Evolutionary conservation across 1,140 invertebrate genomes (phyloP), one percentile per base, ranked within the genome.

Genomic region (Brachionus manjavacas): DNA sequence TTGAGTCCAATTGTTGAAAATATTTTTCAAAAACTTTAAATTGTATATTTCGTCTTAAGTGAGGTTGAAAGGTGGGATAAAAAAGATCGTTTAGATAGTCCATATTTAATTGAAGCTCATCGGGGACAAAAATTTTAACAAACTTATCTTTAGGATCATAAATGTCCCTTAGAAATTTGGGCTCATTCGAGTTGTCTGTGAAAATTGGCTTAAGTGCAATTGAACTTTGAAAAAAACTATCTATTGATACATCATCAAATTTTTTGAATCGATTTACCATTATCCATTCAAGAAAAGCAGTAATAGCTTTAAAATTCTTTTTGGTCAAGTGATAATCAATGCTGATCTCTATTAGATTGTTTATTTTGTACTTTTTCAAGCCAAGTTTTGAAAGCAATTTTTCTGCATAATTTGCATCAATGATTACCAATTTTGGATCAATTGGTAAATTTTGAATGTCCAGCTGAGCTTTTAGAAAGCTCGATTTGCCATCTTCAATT

Each of bases 111-210:
- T 76, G 72, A n/a, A 49, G 9, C 25, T 23, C 20, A 25, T 28
- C 23, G 11, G 72, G 41, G 20, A 76, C 43, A 49, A 76, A 76
- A 25, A 14, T 46, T 76, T 49, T 12, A 31, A 76, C 43, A 76
- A 28, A 49, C 25, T 25, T 46, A 49, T 76, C 43, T 49, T 76
- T 76, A 9, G 72, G 72, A 49, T 76, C 72, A 49, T 76, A 76
- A 23, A 76, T 76, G 12, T 28, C 20, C 2, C 49, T 23, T 8
- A 76, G 11, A 28, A 25, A 49, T 46, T 52, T 76, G 4, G 43
- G 49, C 11, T 49, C 46, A 12, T 35, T 20, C 4, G 11, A 76
- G 14, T 76, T 76, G 25, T 76, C 11, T 23, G 11, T 52, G 31
- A 76, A 76, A 76, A 76, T 52, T 12, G 16, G 39, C 20, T 76